phyloP scores from a whole-genome alignment of 1,140 invertebrate species.

The Berghia stephanieae region DNA sequence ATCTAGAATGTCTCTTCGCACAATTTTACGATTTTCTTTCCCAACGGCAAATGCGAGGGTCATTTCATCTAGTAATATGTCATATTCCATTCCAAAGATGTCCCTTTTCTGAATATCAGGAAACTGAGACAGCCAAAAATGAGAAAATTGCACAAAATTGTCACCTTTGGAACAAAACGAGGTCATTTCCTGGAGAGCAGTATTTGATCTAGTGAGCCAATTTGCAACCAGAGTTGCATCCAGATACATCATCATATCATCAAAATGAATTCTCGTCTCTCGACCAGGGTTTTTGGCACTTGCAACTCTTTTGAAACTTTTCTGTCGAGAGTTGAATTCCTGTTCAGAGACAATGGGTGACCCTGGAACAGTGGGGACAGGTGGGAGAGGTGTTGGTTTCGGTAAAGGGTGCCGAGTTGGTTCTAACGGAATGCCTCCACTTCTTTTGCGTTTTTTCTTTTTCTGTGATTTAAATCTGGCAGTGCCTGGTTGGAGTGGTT shows the following conservation, averaged over 20 bases:
- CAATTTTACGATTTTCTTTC: slow-evolving; percentile 51
- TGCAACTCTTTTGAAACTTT: slow-evolving; percentile 21
- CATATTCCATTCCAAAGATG: slow-evolving; percentile 62
- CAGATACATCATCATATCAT: slow-evolving; percentile 59
- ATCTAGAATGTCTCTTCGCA: slow-evolving; percentile 50
- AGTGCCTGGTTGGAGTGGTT: slow-evolving; percentile 18
- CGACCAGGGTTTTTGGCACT: background rate
- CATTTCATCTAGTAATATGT: slow-evolving; percentile 63
- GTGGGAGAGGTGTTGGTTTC: slow-evolving; percentile 48
- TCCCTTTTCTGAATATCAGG: slow-evolving; percentile 57
- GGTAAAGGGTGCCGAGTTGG: slow-evolving; percentile 51
- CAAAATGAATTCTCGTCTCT: slow-evolving; percentile 49
- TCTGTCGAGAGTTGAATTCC: background rate
- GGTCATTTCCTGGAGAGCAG: slow-evolving; percentile 50
- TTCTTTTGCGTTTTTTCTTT: slow-evolving; percentile 50
- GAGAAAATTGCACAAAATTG: slow-evolving; percentile 65
- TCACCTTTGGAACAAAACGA: slow-evolving; percentile 53
- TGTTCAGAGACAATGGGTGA: background rate
- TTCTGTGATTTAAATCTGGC: slow-evolving; percentile 30
- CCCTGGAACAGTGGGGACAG: slow-evolving; percentile 32
- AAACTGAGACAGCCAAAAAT: slow-evolving; percentile 65
- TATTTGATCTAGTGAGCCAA: slow-evolving; percentile 62
- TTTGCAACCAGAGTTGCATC: slow-evolving; percentile 64
- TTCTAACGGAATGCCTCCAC: slow-evolving; percentile 34
- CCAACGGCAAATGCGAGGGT: slow-evolving; percentile 62